phyloP scores from a whole-genome alignment of 2,888 invertebrate genomes.

The Calameuta pallipes region DNA sequence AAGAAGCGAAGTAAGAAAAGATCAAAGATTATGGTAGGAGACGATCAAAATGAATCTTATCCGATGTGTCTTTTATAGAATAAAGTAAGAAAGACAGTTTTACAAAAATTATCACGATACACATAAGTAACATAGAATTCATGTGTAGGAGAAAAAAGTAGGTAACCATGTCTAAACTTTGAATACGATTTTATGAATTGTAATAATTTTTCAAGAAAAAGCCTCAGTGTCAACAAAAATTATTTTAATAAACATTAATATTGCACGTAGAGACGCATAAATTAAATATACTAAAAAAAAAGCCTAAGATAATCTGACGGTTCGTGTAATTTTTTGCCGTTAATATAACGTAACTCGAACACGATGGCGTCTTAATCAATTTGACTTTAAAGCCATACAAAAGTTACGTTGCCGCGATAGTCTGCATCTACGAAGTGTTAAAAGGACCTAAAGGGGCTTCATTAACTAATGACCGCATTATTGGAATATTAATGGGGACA shows the following conservation, averaged over 20 bases:
- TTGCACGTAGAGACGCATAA: background rate
- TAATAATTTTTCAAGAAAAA: background rate
- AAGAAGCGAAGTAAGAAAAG: background rate
- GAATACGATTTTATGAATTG: background rate
- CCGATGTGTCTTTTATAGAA: background rate
- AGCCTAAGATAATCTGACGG: background rate
- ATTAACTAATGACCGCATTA: conserved; percentile 39
- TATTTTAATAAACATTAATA: background rate
- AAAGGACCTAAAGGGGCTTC: conserved; percentile 15
- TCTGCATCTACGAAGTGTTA: background rate
- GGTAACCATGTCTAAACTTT: too few relatives aligned
- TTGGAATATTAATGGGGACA: conserved; percentile 25
- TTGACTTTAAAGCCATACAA: background rate
- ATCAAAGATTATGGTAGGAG: background rate
- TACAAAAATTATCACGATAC: too few relatives aligned
- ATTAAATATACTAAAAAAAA: background rate
- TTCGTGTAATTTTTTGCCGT: background rate
- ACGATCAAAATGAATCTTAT: background rate
- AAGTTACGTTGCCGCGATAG: background rate
- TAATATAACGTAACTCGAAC: background rate
- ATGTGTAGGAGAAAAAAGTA: too few relatives aligned
- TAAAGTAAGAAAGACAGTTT: too few relatives aligned
- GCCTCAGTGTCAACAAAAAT: background rate
- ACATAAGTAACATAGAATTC: too few relatives aligned
- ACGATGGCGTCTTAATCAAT: background rate